These are phyloP conservation scores for Meteorus cinctellus DNA, from an alignment of 2,888 invertebrate genomes.

Conservation along the genomic window DNA sequence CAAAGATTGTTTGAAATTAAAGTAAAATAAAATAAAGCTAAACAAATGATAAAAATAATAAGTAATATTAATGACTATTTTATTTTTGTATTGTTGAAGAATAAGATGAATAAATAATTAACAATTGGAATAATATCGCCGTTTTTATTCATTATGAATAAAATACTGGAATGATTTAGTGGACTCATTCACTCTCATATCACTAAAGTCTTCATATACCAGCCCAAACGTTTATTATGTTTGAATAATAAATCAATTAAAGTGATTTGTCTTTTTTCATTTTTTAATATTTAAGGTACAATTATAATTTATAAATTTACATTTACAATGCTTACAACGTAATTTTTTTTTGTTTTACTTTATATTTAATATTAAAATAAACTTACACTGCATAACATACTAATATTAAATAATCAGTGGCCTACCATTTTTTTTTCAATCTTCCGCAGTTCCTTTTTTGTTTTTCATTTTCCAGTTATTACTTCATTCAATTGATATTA, in stretches of 20 bases:
- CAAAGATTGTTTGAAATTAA: slow-evolving; percentile 2
- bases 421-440: slow-evolving; percentile 48
- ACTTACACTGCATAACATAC: slow-evolving; percentile 66
- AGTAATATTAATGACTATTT: not conserved
- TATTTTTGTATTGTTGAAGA: slow-evolving; percentile 20
- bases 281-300: slow-evolving; percentile 66
- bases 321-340: slow-evolving; percentile 70
- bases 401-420: slow-evolving; percentile 61
- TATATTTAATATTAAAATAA: slow-evolving; percentile 71
- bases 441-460: slow-evolving; percentile 53
- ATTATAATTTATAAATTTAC: slow-evolving; percentile 72
- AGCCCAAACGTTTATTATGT: no score
- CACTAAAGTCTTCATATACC: no score
- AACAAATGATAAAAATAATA: not conserved
- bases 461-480: slow-evolving; percentile 39
- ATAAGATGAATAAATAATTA: not conserved
- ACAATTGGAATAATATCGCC: slow-evolving; percentile 14
- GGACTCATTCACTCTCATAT: no score
- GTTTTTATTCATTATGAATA: not conserved
- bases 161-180: no score
- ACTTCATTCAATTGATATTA: slow-evolving; percentile 36
- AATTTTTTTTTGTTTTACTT: slow-evolving; percentile 50
- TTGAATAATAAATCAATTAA: not conserved
- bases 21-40: not conserved
- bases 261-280: slow-evolving; percentile 25